Base-by-base conservation (phyloP, 2,113 vertebrate genomes). In the Lagenorhynchus albirostris region DNA sequence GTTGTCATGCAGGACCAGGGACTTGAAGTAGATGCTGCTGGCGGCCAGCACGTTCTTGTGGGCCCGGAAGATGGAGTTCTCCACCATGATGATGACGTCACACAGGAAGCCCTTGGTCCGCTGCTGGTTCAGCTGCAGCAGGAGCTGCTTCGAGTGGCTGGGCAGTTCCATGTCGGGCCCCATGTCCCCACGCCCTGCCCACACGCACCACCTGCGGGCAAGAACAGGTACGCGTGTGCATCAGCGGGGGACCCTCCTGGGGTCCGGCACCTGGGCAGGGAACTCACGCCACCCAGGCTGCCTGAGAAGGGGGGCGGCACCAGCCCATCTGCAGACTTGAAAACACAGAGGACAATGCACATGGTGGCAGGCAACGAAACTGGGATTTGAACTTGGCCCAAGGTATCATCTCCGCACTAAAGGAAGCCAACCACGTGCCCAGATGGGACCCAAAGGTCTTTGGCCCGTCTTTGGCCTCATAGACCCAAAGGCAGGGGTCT, bases 71-170 rank as follows among this genome's bases (percentile, higher is more conserved):
- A 99, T 99, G 25, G 99, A 99, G 98, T 99, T 99, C 98, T 99
- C 99, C 97, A 99, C 99, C 98, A 99, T 99, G 77, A 99, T 99
- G 98, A 99, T 99, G 91, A 99, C 99, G 0, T 99, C 99, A 98
- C 99, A 99, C 98, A 99, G 99, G 98, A 99, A 99, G 98, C 99
- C 99, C 98, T 99, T 99, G 98, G 99, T 99, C 99, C 99, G 99
- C 99, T 99, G 99, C 99, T 99, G 99, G 98, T 99, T 99, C 98
- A 99, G 99, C 99, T 99, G 99, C 98, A 99, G 99, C 99, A 99
- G 99, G 99, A 99, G 99, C 99, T 99, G 99, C 99, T 99, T 99
- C 97, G 99, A 99, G 99, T 99, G 99, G 99, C 99, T 99, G 99
- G 99, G 99, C 99, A 99, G 99, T 99, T 99, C 99, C 99, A 99